Evolutionary conservation across 2,888 invertebrate genomes (phyloP).

Genomic region (Heteropelma amictum): DNA sequence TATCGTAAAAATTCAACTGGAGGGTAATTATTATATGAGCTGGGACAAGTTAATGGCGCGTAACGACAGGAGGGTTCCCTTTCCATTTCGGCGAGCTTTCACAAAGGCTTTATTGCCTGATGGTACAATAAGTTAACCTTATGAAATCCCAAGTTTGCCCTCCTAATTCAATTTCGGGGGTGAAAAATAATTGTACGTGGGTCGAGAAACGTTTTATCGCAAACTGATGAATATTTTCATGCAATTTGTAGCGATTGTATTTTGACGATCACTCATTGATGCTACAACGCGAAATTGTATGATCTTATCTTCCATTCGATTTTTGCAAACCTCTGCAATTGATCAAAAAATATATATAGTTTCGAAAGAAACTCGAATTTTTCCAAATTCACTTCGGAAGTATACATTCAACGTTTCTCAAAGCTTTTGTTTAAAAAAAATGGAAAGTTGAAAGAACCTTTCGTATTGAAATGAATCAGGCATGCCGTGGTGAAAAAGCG

Average conservation of each 20-base stretch:
- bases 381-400: too few relatives aligned
- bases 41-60: slow-evolving; percentile 63
- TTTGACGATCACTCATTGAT: neutral
- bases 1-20: slow-evolving; percentile 52
- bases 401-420: too few relatives aligned
- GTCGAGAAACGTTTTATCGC: neutral
- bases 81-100: neutral
- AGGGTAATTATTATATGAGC: slow-evolving; percentile 59
- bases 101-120: neutral
- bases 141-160: slow-evolving; percentile 17
- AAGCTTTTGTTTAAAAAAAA: too few relatives aligned
- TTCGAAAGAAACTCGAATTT: too few relatives aligned
- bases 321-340: too few relatives aligned
- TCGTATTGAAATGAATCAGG: too few relatives aligned
- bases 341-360: too few relatives aligned
- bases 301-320: too few relatives aligned
- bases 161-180: slow-evolving; percentile 29
- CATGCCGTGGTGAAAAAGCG: neutral
- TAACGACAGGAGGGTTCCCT: slow-evolving; percentile 43
- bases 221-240: neutral
- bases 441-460: too few relatives aligned
- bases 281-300: neutral
- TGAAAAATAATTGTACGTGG: neutral
- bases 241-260: neutral
- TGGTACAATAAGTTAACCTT: neutral